phyloP scores from a whole-genome alignment of 2,113 vertebrate species.

The human region GRCh38 chr14:28623001-28623500 shows the following conservation, averaged over 20 bases:
- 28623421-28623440: not conserved
- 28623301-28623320: not conserved
- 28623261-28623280: fast-evolving
- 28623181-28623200: not conserved
- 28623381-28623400: fast-evolving
- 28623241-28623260: not conserved
- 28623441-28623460: not conserved
- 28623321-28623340: not conserved
- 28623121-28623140: not conserved
- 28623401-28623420: not conserved
- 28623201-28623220: not conserved
- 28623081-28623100: not conserved
- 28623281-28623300: not conserved
- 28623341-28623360: not conserved
- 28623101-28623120: not conserved
- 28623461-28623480: not conserved
- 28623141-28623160: not conserved
- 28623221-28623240: not conserved
- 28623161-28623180: not conserved
- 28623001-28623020: not conserved
- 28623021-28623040: not conserved
- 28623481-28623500: not conserved
- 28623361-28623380: not conserved
- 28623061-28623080: not conserved
- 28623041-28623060: not conserved